Base-by-base conservation (phyloP, 1,140 invertebrate species). In the Zaprionus ghesquierei region DNA sequence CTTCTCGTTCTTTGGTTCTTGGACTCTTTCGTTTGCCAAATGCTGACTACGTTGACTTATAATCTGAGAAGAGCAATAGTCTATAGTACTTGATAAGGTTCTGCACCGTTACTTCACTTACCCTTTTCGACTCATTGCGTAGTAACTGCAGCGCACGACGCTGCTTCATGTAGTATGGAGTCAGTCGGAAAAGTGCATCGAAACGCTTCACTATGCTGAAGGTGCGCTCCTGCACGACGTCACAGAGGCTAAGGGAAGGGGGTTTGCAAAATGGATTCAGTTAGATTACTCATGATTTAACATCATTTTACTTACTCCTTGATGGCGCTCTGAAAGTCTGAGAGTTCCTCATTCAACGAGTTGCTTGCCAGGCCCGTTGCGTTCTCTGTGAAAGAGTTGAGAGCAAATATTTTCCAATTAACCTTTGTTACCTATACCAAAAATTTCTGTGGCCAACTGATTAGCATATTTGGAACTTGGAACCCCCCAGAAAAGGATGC, bases 181-280 rank as follows among this genome's bases (percentile, higher is more conserved):
- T 89, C 18, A 91, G 56, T 50, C 81, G 71, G 73, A 91, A 91
- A 6, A 91, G 66, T 25, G 90, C 78, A 75, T 91, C 86, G 44
- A 87, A 91, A 10, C 90, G 80, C 41, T 91, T 91, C 23, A 91
- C 89, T 25, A 91, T 91, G 62, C 90, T 91, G 22, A 91, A 91
- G 22, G 85, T 91, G 29, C 89, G 90, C 55, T 90, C 71, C 69
- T 81, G 74, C 15, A 89, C 81, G 13, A 91, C 82, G 66, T 91
- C 79, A 54, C 90, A 91, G 2, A 91, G 73, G 13, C 89, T 91
- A 13, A 27, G 22, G 6, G 1, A 4, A 38, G 8, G 20, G 29
- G 27, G 9, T 5, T 5, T 25, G 25, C 25, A 29, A 8, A 5
- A 35, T 31, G 12, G 44, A 55, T 44, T 1, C 29, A 2, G n/a